Evolutionary conservation across 2,113 vertebrate genomes (phyloP), one percentile per base, ranked within the genome.

Genomic region (Nymphicus hollandicus): DNA sequence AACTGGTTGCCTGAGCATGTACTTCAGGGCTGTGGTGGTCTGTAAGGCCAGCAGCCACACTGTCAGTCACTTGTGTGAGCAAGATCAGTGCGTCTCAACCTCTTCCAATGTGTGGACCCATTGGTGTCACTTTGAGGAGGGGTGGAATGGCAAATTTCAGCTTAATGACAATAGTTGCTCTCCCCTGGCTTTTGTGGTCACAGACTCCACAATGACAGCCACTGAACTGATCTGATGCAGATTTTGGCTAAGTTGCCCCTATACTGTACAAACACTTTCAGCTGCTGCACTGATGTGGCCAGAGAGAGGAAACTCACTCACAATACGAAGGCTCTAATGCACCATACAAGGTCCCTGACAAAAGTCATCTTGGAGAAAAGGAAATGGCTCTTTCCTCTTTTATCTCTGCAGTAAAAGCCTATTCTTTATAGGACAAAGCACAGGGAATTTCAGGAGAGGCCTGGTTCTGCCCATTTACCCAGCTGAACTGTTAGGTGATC

Each of bases 401-500:
- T 65, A 71, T 81, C 29, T 70, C 47, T 87, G 53, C 16, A 56
- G 47, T 71, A 84, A 71, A 88, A 77, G 33, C 24, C 44, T 88
- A 4, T 88, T 84, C 82, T 91, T 89, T 55, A 28, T 16, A 86
- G 88, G 60, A 89, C 71, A 95, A 95, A 96, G 81, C 81, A 88
- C 50, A 72, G 60, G 52, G 68, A 86, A 74, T 78, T 83, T 86
- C 43, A 15, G 39, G 58, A 74, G 61, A 86, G 60, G 72, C 43
- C 88, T 84, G 47, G 29, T 84, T 93, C 80, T 95, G 93, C 76
- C 76, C 82, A 1, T 88, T 84, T 68, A 81, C 72, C 65, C 65
- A 81, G 58, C 53, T 89, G 78, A 92, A 85, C 78, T 61, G 28
- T 77, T 64, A 84, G 90, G 93, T 88, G 72, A 90, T 91, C 82